phyloP scores from a whole-genome alignment of 2,113 vertebrate species.

The Bufo gargarizans region DNA sequence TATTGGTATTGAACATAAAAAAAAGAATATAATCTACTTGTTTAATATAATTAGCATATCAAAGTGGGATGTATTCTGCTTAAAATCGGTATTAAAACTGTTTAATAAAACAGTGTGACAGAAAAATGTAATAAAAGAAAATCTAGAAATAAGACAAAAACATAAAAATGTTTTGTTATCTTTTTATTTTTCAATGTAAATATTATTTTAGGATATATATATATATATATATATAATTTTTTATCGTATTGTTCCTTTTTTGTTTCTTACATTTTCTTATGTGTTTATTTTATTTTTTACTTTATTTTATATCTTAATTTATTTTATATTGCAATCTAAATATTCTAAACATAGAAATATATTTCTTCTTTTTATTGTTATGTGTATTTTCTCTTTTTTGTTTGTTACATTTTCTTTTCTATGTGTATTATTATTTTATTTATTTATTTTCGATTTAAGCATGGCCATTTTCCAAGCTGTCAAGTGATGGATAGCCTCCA shows the following conservation, averaged over 20 bases:
- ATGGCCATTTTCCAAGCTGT: constrained; percentile 61
- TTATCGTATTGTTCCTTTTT: no score
- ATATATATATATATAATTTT: neutral
- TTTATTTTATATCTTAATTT: neutral
- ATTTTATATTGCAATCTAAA: no score
- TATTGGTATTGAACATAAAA: constrained; percentile 51
- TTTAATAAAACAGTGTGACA: neutral
- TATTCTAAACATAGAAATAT: neutral
- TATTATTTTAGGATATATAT: neutral
- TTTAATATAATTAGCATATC: constrained; percentile 41
- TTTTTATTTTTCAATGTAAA: neutral
- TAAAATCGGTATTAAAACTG: neutral
- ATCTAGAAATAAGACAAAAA: neutral
- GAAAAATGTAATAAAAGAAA: neutral
- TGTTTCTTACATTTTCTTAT: no score
- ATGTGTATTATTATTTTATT: neutral
- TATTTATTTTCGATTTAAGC: constrained; percentile 17
- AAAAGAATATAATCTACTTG: constrained; percentile 42
- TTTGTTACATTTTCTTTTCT: neutral
- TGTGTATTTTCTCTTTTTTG: neutral
- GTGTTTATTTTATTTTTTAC: no score
- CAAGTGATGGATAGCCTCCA: constrained; percentile 68
- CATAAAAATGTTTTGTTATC: neutral
- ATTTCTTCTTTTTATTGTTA: neutral
- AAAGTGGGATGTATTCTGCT: constrained; percentile 2